These are phyloP conservation scores for Cryptoblepharus egeriae DNA, from an alignment of 2,797 vertebrate species.

Conservation along the genomic window DNA sequence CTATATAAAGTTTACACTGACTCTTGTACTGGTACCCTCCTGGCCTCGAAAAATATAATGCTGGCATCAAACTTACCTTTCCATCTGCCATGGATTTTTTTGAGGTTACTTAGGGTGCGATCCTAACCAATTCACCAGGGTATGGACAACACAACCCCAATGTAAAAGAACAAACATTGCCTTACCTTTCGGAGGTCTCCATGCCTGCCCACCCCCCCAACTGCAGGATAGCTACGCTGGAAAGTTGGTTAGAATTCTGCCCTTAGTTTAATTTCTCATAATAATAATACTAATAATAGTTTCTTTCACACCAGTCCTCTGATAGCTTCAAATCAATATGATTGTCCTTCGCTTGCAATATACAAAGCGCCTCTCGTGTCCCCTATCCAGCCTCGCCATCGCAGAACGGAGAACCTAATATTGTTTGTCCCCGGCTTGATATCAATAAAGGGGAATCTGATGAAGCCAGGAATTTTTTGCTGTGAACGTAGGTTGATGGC, in stretches of 20 bases:
- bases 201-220: no score
- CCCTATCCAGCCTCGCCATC: not conserved
- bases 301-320: not conserved
- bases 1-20: not conserved
- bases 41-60: not conserved
- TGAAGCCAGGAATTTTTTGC: not conserved
- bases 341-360: not conserved
- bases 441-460: not conserved
- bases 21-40: not conserved
- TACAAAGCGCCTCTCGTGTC: not conserved
- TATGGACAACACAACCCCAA: no score
- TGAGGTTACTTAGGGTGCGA: no score
- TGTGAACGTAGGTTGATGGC: not conserved
- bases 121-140: no score
- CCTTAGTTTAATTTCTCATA: not conserved
- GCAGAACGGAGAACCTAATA: not conserved
- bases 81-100: accelerated
- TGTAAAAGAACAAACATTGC: no score
- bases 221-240: no score
- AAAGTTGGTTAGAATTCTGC: no score
- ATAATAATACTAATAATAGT: not conserved
- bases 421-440: not conserved
- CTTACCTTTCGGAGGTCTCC: no score
- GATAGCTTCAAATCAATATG: not conserved
- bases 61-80: not conserved